phyloP scores from a whole-genome alignment of 92 coral and sea anemone genomes.

The Zoanthus sansibaricus region DNA sequence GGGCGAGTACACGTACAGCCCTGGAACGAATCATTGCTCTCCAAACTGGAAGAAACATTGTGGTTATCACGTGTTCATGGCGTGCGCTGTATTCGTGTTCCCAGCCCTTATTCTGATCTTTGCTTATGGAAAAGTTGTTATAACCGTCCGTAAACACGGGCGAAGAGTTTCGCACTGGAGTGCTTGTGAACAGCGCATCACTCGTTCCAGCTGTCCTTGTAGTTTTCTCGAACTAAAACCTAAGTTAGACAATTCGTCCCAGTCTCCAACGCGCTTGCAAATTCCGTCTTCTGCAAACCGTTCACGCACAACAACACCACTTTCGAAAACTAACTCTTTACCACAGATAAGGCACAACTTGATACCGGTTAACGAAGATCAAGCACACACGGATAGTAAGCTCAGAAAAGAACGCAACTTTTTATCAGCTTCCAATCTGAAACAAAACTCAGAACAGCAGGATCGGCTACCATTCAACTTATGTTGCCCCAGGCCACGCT shows the following conservation, averaged over 20 bases:
- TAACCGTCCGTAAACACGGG: conserved; percentile 78
- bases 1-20: conserved; percentile 75
- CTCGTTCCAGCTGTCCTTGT: neutral
- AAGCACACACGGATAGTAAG: neutral
- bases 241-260: neutral
- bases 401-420: neutral
- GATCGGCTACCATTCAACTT: conserved; percentile 16
- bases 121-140: conserved; percentile 84
- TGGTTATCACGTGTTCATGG: conserved; percentile 77
- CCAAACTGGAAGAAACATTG: conserved; percentile 83
- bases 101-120: conserved; percentile 78
- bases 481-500: conserved; percentile 46
- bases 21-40: conserved; percentile 87
- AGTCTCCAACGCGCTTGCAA: neutral
- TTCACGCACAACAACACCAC: neutral
- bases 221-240: neutral
- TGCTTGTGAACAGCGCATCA: neutral
- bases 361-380: neutral
- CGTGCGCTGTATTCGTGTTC: conserved; percentile 71
- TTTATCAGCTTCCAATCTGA: neutral
- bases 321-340: conserved; percentile 23
- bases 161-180: conserved; percentile 77
- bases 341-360: conserved; percentile 28
- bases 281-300: neutral
- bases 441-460: neutral